Evolutionary conservation across 2,888 invertebrate species (phyloP).

Genomic region (Drosophila mimica): DNA sequence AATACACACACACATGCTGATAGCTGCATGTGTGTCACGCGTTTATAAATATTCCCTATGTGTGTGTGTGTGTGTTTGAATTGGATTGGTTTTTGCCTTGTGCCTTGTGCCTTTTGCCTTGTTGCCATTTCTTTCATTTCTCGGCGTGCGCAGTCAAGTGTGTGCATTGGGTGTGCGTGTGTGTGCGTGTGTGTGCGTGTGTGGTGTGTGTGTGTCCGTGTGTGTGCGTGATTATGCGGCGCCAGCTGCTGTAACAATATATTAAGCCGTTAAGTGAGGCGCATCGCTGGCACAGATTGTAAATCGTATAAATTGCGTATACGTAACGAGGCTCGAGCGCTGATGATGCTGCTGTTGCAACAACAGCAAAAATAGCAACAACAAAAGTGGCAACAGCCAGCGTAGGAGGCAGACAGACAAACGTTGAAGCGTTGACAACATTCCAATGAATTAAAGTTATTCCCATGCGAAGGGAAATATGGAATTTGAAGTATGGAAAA

Average conservation of each 20-base stretch:
- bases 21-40: slow-evolving; percentile 23
- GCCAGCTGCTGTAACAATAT: slow-evolving; percentile 75
- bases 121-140: slow-evolving; percentile 52
- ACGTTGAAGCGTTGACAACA: slow-evolving; percentile 66
- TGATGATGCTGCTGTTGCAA: slow-evolving; percentile 31
- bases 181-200: slow-evolving; percentile 26
- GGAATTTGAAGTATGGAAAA: background rate
- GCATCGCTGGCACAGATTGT: slow-evolving; percentile 64
- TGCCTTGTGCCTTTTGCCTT: slow-evolving; percentile 40
- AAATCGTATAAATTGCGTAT: slow-evolving; percentile 65
- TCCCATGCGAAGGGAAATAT: slow-evolving; percentile 33
- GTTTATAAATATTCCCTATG: slow-evolving; percentile 50
- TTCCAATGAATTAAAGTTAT: slow-evolving; percentile 77
- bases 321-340: slow-evolving; percentile 39
- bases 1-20: slow-evolving; percentile 27
- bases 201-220: slow-evolving; percentile 23
- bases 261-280: slow-evolving; percentile 79
- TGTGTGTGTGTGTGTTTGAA: slow-evolving; percentile 26
- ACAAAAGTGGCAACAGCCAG: slow-evolving; percentile 11
- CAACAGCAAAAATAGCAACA: slow-evolving; percentile 14
- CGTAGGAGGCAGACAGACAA: slow-evolving; percentile 9
- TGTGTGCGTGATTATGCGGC: slow-evolving; percentile 53
- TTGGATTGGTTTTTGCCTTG: slow-evolving; percentile 61
- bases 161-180: slow-evolving; percentile 22
- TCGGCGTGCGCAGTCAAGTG: slow-evolving; percentile 38